Evolutionary conservation across 2,113 vertebrate species (phyloP), one percentile per base, ranked within the genome.

Genomic region (Sylvietta virens): DNA sequence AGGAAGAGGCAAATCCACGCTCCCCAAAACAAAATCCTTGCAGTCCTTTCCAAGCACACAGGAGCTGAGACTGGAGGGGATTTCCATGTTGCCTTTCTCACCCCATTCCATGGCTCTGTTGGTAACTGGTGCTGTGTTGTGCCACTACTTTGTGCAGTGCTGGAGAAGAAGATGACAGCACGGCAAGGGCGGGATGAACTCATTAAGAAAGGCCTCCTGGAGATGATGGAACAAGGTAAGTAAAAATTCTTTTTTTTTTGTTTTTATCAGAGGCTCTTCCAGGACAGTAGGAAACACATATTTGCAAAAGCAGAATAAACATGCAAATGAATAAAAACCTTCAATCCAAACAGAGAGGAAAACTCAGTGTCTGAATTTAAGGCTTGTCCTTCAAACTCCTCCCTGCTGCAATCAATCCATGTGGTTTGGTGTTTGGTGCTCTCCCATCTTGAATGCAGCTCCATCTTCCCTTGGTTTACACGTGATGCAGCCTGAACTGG

Each of bases 161-260:
- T 98, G 96, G 99, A 99, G 97, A 99, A 99, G 97, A 99, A 99
- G 97, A 98, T 98, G 88, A 96, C 98, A 9, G 87, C 97, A 60
- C 97, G 98, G 72, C 98, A 98, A 94, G 98, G 98, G 69, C 98
- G 97, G 40, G 99, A 99, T 72, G 98, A 99, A 69, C 98, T 98
- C 76, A 98, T 98, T 94, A 98, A 98, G 96, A 98, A 98, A 96
- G 98, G 97, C 27, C 97, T 98, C 30, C 96, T 98, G 86, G 99
- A 99, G 94, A 97, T 98, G 97, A 98, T 98, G 50, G 98, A 99
- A 89, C 98, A 98, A 97, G 99, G 99, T 98, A 95, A 98, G 97
- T 64, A 80, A 90, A 91, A 79, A 42, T 24, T 24, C 40, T 58
- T 15, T 2, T 53, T 18, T 57, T 39, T 76, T 81, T 76, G 87